These are phyloP conservation scores for Priapulus caudatus DNA, from an alignment of 2,888 invertebrate species.

Conservation along the genomic window DNA sequence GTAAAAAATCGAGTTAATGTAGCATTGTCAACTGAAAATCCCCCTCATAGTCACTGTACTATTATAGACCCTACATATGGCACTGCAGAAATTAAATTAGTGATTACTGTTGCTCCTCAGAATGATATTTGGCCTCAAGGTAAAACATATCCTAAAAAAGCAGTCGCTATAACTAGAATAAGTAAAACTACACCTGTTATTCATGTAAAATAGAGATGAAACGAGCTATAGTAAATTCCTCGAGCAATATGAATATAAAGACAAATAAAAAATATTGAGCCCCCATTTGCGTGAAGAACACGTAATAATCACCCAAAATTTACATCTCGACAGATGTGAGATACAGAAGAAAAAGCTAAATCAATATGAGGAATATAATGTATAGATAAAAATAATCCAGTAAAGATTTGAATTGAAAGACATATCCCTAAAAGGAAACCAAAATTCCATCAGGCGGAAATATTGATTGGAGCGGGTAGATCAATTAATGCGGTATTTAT, in stretches of 20 bases:
- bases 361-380: constrained; percentile 30
- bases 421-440: constrained; percentile 34
- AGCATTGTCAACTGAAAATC: constrained; percentile 58
- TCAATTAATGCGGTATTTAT: no score
- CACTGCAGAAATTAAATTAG: constrained; percentile 57
- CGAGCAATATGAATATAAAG: constrained; percentile 34
- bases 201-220: constrained; percentile 49
- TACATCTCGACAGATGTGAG: constrained; percentile 33
- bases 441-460: no score
- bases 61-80: constrained; percentile 52
- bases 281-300: constrained; percentile 32
- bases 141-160: constrained; percentile 63
- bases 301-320: constrained; percentile 33
- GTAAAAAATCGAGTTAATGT: constrained; percentile 64
- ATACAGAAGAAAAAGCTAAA: constrained; percentile 32
- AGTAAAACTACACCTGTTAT: constrained; percentile 51
- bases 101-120: constrained; percentile 68
- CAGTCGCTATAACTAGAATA: constrained; percentile 55
- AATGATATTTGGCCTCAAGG: constrained; percentile 71
- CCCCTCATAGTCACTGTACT: constrained; percentile 62
- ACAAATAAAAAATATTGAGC: constrained; percentile 33
- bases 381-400: constrained; percentile 33
- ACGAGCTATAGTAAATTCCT: constrained; percentile 39
- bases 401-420: constrained; percentile 31
- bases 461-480: no score